Conservation (phyloP, 2,797 vertebrate species). For the Gallinago nigripennis region DNA sequence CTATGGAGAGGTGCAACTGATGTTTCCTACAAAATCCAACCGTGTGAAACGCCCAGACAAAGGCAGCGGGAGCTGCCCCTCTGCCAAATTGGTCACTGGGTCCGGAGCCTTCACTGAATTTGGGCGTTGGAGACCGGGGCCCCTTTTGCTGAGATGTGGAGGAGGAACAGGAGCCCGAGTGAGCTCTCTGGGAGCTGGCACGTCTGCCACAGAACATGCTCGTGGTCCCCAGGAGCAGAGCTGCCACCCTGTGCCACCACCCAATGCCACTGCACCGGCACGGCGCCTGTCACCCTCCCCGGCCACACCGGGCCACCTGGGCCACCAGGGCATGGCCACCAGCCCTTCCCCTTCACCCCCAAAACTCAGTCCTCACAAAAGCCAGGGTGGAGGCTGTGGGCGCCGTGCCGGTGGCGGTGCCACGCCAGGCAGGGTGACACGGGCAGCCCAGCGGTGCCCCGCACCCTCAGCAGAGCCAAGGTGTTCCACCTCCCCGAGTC, state of each 20-base stretch:
- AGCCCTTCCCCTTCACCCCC: too few species aligned
- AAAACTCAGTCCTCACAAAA: accelerated
- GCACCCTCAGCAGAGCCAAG: accelerated
- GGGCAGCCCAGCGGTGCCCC: accelerated
- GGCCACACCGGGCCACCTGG: accelerated
- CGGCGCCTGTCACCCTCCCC: accelerated
- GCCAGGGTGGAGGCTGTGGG: accelerated
- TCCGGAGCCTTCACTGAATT: background rate
- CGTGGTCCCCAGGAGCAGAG: background rate
- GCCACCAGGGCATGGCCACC: accelerated
- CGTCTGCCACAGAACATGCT: background rate
- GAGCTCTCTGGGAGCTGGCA: accelerated
- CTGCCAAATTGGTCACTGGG: background rate
- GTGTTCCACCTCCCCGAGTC: background rate
- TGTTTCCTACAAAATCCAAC: background rate
- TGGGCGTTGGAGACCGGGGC: background rate
- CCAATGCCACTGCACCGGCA: accelerated
- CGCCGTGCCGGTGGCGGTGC: accelerated
- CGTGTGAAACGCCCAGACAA: accelerated
- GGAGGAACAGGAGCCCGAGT: accelerated
- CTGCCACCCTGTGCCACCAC: background rate
- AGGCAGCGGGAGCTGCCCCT: background rate
- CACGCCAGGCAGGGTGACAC: too few species aligned
- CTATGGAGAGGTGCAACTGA: accelerated
- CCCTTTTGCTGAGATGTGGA: background rate